These are phyloP conservation scores for Calidris pugnax DNA, from an alignment of 2,113 vertebrate species.

Conservation along the genomic window DNA sequence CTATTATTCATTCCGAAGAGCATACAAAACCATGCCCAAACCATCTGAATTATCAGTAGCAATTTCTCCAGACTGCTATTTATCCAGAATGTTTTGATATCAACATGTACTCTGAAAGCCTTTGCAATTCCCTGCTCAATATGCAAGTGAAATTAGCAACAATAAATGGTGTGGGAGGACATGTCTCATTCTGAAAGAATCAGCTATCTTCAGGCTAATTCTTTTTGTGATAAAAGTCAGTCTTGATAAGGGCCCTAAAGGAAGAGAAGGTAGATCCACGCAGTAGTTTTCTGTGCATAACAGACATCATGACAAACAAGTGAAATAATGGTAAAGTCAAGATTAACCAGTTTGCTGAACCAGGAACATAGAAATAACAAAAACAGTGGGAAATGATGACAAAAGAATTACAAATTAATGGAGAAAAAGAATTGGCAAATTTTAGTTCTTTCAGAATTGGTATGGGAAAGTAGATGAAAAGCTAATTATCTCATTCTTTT, in stretches of 20 bases:
- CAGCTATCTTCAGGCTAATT: neutral
- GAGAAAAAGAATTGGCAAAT: neutral
- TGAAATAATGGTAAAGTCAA: neutral
- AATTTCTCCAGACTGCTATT: neutral
- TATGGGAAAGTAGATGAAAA: neutral
- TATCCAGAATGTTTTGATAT: neutral
- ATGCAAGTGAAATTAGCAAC: neutral
- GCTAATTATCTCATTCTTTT: neutral
- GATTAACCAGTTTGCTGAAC: neutral
- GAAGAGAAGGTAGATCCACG: neutral
- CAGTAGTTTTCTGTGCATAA: neutral
- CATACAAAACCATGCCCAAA: neutral
- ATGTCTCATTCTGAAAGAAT: neutral
- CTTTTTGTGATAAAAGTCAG: neutral
- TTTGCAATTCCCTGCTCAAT: neutral
- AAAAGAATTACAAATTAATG: neutral
- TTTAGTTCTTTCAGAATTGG: neutral
- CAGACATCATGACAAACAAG: neutral
- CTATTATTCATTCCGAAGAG: neutral
- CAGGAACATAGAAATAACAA: neutral
- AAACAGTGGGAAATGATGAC: rapidly evolving
- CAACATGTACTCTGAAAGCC: neutral
- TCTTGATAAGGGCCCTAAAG: neutral
- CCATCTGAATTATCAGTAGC: neutral
- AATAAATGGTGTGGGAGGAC: neutral